Conservation (phyloP, 2,113 vertebrate species). For the Microcebus jonahi region DNA sequence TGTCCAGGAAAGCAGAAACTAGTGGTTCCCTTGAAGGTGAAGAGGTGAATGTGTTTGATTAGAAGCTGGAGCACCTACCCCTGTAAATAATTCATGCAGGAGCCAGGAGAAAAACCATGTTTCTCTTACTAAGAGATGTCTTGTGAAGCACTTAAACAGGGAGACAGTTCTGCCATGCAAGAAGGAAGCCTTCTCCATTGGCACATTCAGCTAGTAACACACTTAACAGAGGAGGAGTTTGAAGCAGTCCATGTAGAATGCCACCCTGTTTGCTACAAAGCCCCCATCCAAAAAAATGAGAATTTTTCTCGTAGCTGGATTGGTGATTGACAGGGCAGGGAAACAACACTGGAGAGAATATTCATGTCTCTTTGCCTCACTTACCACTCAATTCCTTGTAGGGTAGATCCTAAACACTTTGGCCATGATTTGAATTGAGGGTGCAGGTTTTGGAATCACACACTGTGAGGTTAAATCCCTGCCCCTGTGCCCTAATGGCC, state of each 20-base stretch:
- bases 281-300: background rate
- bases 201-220: background rate
- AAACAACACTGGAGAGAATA: background rate
- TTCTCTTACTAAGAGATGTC: background rate
- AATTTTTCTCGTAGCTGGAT: background rate
- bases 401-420: background rate
- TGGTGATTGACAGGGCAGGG: background rate
- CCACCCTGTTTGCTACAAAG: background rate
- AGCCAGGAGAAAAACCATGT: background rate
- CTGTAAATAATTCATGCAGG: background rate
- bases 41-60: background rate
- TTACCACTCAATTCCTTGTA: background rate
- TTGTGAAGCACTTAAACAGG: constrained; percentile 56
- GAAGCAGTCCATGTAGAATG: constrained; percentile 41
- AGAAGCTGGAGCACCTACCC: background rate
- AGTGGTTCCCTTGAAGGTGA: background rate
- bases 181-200: constrained; percentile 29
- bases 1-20: background rate
- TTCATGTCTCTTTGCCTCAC: background rate
- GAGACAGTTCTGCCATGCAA: background rate
- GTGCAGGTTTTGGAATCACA: background rate
- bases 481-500: too few relatives aligned
- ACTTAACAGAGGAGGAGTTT: constrained; percentile 20
- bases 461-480: background rate
- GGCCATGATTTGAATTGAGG: background rate